Conservation (phyloP, 1,140 invertebrate species). For the Musca vetustissima region DNA sequence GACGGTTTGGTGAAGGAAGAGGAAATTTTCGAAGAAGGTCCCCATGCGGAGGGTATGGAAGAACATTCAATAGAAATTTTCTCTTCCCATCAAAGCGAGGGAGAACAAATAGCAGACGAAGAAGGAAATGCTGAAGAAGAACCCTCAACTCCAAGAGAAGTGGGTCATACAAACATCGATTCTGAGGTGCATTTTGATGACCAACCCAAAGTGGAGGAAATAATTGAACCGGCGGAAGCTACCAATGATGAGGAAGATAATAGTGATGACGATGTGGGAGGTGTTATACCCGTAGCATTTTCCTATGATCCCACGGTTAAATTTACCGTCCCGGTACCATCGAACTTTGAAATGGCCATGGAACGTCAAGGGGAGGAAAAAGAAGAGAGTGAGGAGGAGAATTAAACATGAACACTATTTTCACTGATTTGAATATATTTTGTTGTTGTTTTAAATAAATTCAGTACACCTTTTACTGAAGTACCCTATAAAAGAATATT, state of each 20-base stretch:
- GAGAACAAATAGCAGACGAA: not conserved
- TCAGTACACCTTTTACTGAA: too few species aligned
- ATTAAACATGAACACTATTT: too few species aligned
- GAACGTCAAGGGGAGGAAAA: not conserved
- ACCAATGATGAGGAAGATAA: not conserved
- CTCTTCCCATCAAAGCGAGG: not conserved
- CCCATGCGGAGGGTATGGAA: not conserved
- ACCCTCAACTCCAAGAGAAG: too few species aligned
- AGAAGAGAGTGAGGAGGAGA: not conserved
- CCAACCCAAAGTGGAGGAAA: not conserved
- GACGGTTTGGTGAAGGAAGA: not conserved
- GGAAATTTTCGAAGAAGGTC: not conserved
- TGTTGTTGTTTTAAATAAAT: too few species aligned
- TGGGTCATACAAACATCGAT: too few species aligned
- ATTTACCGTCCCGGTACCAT: slow-evolving; percentile 3
- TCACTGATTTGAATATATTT: too few species aligned
- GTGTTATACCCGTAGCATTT: not conserved
- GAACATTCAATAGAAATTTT: not conserved
- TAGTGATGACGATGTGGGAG: not conserved
- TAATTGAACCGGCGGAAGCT: not conserved
- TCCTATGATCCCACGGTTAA: slow-evolving; percentile 2
- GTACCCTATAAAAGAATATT: too few species aligned
- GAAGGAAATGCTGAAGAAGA: not conserved
- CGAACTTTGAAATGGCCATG: not conserved
- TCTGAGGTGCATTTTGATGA: not conserved